Evolutionary conservation across 2,797 vertebrate species (phyloP).

Genomic region (Syngnathus rostellatus): DNA sequence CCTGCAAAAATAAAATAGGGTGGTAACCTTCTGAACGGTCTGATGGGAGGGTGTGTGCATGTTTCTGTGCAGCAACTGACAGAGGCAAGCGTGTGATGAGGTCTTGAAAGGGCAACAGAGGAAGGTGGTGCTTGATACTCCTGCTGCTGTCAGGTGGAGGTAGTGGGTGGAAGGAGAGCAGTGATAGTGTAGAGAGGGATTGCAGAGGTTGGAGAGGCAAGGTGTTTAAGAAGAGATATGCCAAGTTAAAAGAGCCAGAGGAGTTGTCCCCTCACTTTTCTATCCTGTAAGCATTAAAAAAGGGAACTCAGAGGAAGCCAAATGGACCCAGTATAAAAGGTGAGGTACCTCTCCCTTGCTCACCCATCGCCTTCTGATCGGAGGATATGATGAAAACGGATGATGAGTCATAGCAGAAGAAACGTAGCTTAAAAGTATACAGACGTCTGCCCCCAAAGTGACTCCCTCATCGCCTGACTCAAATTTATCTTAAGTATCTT

Average conservation of each 20-base stretch:
- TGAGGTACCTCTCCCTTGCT: not conserved
- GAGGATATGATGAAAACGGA: not conserved
- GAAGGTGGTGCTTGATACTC: conserved; percentile 1
- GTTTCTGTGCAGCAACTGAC: conserved; percentile 14
- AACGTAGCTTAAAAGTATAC: not conserved
- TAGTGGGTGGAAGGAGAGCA: conserved; percentile 12
- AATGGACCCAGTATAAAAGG: conserved; percentile 35
- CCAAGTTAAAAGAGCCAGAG: conserved; percentile 51
- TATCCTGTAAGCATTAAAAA: conserved; percentile 50
- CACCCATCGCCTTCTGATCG: not conserved
- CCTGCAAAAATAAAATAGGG: conserved; percentile 36
- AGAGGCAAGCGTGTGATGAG: conserved; percentile 16
- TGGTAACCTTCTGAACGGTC: conserved; percentile 32
- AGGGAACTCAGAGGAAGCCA: conserved; percentile 28
- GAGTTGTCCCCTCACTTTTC: conserved; percentile 43
- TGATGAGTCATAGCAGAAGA: not conserved
- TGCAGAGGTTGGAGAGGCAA: conserved; percentile 29
- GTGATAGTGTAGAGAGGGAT: conserved; percentile 34
- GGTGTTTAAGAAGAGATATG: conserved; percentile 53
- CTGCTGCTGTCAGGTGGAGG: conserved; percentile 16
- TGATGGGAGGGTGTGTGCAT: conserved; percentile 10
- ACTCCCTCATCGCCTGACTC: not conserved
- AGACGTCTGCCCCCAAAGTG: not conserved
- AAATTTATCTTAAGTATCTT: conserved; percentile 9
- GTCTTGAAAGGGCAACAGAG: conserved; percentile 25